These are phyloP conservation scores for Aphidius colemani DNA, from an alignment of 2,888 invertebrate species.

Conservation along the genomic window DNA sequence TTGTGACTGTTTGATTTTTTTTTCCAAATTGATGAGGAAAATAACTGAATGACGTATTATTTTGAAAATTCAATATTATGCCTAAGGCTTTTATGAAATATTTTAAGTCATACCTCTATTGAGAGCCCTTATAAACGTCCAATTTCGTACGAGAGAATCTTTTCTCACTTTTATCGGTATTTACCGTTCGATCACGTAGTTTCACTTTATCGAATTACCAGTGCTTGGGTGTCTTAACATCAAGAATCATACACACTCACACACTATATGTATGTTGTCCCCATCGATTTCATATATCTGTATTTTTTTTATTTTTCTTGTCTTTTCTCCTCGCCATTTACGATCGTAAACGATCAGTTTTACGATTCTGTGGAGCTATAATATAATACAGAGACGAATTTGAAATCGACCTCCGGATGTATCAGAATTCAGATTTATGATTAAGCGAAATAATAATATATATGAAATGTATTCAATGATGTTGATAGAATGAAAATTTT, in stretches of 20 bases:
- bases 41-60: constrained; percentile 16
- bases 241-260: constrained; percentile 28
- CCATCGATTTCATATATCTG: constrained; percentile 9
- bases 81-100: too few relatives aligned
- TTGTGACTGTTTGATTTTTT: too few relatives aligned
- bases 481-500: not conserved
- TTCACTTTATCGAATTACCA: constrained; percentile 29
- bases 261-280: constrained; percentile 13
- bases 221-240: constrained; percentile 14
- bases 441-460: constrained; percentile 3
- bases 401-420: constrained; percentile 18
- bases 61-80: too few relatives aligned
- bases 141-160: constrained; percentile 16
- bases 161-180: constrained; percentile 30
- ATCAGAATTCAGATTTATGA: constrained; percentile 15
- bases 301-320: constrained; percentile 8
- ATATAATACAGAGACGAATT: constrained; percentile 17
- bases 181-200: constrained; percentile 33
- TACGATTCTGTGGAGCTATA: constrained; percentile 14
- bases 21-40: not conserved
- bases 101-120: not conserved
- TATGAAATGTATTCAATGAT: not conserved
- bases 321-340: constrained; percentile 19
- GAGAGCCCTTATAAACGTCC: constrained; percentile 4
- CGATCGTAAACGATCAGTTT: constrained; percentile 27